Conservation (phyloP, 2,113 vertebrate genomes). For the Sander lucioperca region DNA sequence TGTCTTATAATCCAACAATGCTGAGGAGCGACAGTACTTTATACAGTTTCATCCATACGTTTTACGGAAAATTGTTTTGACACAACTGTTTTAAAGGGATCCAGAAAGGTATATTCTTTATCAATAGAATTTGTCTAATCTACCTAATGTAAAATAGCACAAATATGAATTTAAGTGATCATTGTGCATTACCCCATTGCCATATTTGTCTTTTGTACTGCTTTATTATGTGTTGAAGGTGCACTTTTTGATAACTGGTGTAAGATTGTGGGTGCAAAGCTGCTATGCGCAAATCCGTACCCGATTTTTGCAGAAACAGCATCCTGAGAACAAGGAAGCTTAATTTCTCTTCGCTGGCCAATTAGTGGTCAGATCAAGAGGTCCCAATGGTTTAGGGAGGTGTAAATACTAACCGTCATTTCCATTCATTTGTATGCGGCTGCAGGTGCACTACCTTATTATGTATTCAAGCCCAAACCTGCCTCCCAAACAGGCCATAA, state of each 20-base stretch:
- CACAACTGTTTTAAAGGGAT: neutral
- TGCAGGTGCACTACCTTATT: slow-evolving; percentile 82
- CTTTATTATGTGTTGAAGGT: neutral
- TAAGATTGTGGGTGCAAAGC: neutral
- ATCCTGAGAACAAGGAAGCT: slow-evolving; percentile 44
- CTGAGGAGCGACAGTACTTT: neutral
- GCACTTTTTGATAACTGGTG: neutral
- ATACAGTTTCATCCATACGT: neutral
- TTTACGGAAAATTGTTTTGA: neutral
- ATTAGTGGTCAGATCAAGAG: slow-evolving; percentile 81
- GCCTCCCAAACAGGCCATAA: slow-evolving; percentile 85
- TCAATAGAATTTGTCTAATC: neutral
- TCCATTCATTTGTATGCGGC: slow-evolving; percentile 86
- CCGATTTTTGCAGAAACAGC: slow-evolving; percentile 52
- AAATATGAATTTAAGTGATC: slow-evolving; percentile 9
- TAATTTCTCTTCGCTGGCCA: slow-evolving; percentile 67
- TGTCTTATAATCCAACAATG: neutral
- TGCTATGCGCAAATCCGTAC: slow-evolving; percentile 17
- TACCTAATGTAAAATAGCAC: neutral
- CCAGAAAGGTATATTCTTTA: neutral
- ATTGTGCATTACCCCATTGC: neutral
- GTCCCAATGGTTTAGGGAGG: slow-evolving; percentile 70
- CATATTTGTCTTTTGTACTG: neutral
- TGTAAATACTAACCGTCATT: slow-evolving; percentile 76
- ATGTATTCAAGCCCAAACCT: slow-evolving; percentile 83